phyloP scores from a whole-genome alignment of 1,140 invertebrate genomes.

The Atopsyche davidsoni region DNA sequence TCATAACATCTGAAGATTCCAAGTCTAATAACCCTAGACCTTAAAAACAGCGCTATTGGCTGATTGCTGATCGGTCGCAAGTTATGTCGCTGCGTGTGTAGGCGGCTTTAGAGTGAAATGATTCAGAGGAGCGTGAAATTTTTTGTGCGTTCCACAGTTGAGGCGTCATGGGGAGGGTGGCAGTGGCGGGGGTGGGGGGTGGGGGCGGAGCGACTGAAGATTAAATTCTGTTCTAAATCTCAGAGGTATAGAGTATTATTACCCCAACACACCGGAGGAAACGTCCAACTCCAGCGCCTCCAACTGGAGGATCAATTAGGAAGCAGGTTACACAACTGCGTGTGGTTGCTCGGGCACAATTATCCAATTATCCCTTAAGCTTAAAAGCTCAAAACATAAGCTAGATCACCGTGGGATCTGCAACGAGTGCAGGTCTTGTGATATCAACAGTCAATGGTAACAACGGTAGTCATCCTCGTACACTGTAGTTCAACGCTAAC shows the following conservation, averaged over 20 bases:
- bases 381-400: neutral
- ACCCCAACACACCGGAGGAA: slow-evolving; percentile 22
- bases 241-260: slow-evolving; percentile 30
- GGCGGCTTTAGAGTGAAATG: too few relatives aligned
- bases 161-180: neutral
- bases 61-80: too few relatives aligned
- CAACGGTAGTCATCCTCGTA: too few relatives aligned
- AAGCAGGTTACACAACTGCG: neutral
- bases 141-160: too few relatives aligned
- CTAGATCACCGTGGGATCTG: neutral
- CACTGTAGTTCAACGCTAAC: too few relatives aligned
- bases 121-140: too few relatives aligned
- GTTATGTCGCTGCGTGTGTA: too few relatives aligned
- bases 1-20: too few relatives aligned
- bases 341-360: neutral
- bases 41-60: too few relatives aligned
- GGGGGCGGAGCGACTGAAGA: slow-evolving; percentile 19
- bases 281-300: neutral
- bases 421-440: too few relatives aligned
- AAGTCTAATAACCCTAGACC: too few relatives aligned
- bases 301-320: neutral
- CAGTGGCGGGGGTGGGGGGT: slow-evolving; percentile 3
- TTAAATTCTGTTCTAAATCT: slow-evolving; percentile 29
- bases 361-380: neutral
- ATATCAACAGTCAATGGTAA: too few relatives aligned